Conservation (phyloP, 2,888 invertebrate genomes). For the Xestoiulus laeticollis region DNA sequence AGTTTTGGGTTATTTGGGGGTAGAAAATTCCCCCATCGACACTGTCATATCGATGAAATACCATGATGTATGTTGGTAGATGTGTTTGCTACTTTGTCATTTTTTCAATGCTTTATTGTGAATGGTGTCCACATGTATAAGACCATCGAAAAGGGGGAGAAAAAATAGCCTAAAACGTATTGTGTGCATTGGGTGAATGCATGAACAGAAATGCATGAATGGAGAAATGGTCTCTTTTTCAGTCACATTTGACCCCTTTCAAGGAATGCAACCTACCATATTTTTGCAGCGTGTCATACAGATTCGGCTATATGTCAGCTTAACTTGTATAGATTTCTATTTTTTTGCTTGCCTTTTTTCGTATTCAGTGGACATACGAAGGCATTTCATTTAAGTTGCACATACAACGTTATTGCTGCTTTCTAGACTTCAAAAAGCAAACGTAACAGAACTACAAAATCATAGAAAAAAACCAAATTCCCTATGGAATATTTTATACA, state of each 20-base stretch:
- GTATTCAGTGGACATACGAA: neutral
- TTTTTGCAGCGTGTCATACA: neutral
- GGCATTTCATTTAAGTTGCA: neutral
- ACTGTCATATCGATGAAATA: slow-evolving; percentile 33
- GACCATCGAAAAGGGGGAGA: neutral
- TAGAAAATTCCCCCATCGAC: neutral
- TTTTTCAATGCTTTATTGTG: slow-evolving; percentile 8
- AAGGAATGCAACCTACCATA: neutral
- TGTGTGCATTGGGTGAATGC: neutral
- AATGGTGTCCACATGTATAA: neutral
- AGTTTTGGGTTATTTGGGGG: neutral
- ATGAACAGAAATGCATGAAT: neutral
- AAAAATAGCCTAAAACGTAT: neutral
- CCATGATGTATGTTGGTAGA: slow-evolving; percentile 15
- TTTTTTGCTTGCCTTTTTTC: no score
- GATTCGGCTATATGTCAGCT: neutral
- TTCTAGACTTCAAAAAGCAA: neutral
- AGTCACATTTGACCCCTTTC: slow-evolving; percentile 29
- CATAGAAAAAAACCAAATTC: no score
- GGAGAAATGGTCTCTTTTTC: neutral
- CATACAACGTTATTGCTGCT: neutral
- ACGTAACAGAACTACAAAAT: no score
- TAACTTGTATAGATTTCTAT: neutral
- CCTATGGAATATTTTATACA: no score
- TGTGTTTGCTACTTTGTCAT: slow-evolving; percentile 20